A percentile compares a stretch with the other conserved stretches of the same genome.
Conservation (phyloP, 2,797 vertebrate genomes). For the Heliangelus exortis region DNA sequence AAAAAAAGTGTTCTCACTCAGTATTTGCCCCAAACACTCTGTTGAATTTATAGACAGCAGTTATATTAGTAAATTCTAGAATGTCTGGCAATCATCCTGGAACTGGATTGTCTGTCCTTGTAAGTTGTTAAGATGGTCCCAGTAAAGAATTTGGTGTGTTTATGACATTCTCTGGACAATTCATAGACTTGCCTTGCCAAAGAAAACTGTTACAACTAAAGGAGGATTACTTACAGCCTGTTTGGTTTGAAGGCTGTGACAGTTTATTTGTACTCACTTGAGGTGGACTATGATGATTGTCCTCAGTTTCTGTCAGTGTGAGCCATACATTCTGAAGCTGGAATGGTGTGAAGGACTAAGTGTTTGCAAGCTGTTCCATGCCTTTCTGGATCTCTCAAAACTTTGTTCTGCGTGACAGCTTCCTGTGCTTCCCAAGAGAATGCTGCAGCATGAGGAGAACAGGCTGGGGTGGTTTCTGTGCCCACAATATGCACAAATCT, state of each 20-base stretch:
- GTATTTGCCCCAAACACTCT: background rate
- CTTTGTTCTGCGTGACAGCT: background rate
- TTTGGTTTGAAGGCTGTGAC: background rate
- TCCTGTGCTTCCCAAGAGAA: background rate
- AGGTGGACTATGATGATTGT: background rate
- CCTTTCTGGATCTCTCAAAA: background rate
- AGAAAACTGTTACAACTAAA: background rate
- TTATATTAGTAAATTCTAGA: background rate
- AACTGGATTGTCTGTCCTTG: background rate
- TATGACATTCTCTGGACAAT: background rate
- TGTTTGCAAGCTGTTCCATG: background rate
- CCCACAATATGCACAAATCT: background rate
- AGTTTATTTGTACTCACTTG: background rate
- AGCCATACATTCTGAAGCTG: background rate
- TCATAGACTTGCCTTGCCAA: background rate
- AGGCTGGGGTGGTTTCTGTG: background rate
- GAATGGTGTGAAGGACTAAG: background rate
- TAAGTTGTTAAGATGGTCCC: background rate
- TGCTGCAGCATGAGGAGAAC: background rate
- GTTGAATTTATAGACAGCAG: background rate
- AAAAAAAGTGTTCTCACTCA: background rate
- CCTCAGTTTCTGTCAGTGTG: background rate
- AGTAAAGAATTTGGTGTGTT: background rate
- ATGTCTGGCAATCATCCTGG: background rate
- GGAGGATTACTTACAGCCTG: background rate